Evolutionary conservation across 1,140 invertebrate genomes (phyloP).

Genomic region (Anagrus nilaparvatae): DNA sequence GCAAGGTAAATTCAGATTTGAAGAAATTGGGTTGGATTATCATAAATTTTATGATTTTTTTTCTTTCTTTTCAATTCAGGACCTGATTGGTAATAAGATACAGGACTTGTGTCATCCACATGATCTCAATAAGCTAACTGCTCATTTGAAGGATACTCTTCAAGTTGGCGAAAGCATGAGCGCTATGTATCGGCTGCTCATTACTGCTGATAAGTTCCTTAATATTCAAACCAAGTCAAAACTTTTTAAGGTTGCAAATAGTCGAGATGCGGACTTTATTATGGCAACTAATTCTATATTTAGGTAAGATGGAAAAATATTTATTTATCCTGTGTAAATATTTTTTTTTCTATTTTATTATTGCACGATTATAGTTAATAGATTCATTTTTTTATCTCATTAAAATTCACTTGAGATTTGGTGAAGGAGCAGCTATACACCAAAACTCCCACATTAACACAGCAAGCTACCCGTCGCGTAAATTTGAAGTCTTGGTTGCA

Average conservation of each 20-base stretch:
- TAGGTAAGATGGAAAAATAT: constrained; percentile 38
- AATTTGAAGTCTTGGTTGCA: no score
- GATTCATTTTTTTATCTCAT: no score
- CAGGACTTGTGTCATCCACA: constrained; percentile 69
- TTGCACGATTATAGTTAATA: constrained; percentile 11
- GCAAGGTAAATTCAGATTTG: constrained; percentile 45
- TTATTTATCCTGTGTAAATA: no score
- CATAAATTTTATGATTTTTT: constrained; percentile 10
- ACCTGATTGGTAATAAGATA: constrained; percentile 56
- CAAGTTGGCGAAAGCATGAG: constrained; percentile 57
- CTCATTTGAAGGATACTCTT: constrained; percentile 67
- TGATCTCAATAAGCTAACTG: constrained; percentile 60
- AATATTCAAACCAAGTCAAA: constrained; percentile 82
- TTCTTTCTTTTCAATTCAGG: constrained; percentile 30
- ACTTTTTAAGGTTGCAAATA: constrained; percentile 60
- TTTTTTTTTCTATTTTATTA: neutral
- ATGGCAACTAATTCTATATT: constrained; percentile 86
- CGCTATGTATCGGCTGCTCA: constrained; percentile 65
- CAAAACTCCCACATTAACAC: no score
- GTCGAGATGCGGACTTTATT: constrained; percentile 69
- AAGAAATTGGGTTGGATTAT: no score
- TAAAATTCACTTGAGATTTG: no score
- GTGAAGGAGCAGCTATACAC: no score
- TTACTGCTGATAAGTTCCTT: constrained; percentile 66
- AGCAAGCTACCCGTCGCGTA: no score